Evolutionary conservation across 2,113 vertebrate species (phyloP).

Genomic region (Dicrurus megarhynchus): DNA sequence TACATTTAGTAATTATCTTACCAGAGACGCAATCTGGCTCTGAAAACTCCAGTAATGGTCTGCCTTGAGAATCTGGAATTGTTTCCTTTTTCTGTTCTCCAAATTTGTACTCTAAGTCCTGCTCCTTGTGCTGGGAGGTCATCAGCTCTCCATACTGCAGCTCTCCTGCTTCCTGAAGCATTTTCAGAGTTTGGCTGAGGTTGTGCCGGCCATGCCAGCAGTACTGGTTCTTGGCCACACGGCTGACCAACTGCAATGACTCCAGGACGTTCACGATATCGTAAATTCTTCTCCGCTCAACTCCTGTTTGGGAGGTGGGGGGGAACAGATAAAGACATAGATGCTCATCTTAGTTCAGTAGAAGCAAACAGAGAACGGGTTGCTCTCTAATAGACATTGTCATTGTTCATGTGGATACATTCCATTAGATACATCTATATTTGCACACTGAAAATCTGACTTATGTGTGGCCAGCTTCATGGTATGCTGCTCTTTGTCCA

Average conservation of each 20-base stretch:
- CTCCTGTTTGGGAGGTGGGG: conserved; percentile 71
- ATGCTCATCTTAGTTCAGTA: neutral
- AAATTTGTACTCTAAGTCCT: conserved; percentile 58
- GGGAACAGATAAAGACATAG: neutral
- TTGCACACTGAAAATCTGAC: neutral
- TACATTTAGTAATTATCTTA: conserved; percentile 54
- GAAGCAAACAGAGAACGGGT: neutral
- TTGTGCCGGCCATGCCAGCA: conserved; percentile 86
- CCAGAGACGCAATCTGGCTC: conserved; percentile 74
- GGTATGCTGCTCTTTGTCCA: neutral
- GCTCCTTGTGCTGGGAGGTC: conserved; percentile 74
- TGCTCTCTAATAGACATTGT: neutral
- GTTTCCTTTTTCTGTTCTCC: conserved; percentile 61
- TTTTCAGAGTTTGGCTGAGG: conserved; percentile 81
- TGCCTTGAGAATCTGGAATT: conserved; percentile 54
- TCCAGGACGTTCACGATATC: conserved; percentile 95
- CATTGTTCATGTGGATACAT: neutral
- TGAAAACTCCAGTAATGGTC: conserved; percentile 62
- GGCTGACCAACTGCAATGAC: conserved; percentile 87
- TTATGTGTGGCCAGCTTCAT: neutral
- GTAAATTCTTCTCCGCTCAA: conserved; percentile 91
- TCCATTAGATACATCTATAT: neutral
- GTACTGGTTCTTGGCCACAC: conserved; percentile 94
- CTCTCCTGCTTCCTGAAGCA: conserved; percentile 79
- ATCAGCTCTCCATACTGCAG: conserved; percentile 87